phyloP scores from a whole-genome alignment of 2,888 invertebrate genomes.

The Minunthozetes semirufus region DNA sequence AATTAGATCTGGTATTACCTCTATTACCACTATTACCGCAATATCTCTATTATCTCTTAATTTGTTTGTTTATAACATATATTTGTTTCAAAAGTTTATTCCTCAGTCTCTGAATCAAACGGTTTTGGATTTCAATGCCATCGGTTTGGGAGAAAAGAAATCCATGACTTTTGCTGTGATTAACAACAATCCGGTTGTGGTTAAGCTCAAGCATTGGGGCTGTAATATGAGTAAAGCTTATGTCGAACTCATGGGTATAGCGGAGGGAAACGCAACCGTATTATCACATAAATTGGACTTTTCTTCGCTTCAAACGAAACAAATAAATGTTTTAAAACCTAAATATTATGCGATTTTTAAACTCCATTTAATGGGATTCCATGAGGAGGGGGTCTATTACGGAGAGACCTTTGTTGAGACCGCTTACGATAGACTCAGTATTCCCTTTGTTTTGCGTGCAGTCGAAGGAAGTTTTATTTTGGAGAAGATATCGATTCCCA shows the following conservation, averaged over 20 bases:
- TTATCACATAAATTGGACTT: conserved; percentile 48
- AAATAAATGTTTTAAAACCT: conserved; percentile 54
- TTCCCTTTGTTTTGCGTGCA: conserved; percentile 67
- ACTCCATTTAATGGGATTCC: conserved; percentile 62
- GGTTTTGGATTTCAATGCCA: conserved; percentile 53
- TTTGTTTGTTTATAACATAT: neutral
- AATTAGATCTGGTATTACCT: conserved; percentile 55
- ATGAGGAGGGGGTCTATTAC: conserved; percentile 60
- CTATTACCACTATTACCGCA: conserved; percentile 44
- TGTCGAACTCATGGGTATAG: conserved; percentile 56
- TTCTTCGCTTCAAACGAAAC: conserved; percentile 48
- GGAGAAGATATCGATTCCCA: conserved; percentile 62
- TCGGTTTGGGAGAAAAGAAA: conserved; percentile 56
- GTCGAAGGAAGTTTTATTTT: conserved; percentile 65
- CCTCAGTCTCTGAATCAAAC: conserved; percentile 47
- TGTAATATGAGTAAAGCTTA: conserved; percentile 57
- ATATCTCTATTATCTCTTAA: neutral
- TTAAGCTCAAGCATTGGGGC: conserved; percentile 51
- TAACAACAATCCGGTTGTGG: conserved; percentile 68
- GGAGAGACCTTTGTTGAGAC: conserved; percentile 68
- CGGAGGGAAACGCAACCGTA: conserved; percentile 51
- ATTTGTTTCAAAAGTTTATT: conserved; percentile 47
- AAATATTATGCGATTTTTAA: conserved; percentile 63
- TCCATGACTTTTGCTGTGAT: conserved; percentile 64
- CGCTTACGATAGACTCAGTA: conserved; percentile 54